Base-by-base conservation (phyloP, 53 echinoderm and acorn worm genomes). In the Pentamera pediparva region DNA sequence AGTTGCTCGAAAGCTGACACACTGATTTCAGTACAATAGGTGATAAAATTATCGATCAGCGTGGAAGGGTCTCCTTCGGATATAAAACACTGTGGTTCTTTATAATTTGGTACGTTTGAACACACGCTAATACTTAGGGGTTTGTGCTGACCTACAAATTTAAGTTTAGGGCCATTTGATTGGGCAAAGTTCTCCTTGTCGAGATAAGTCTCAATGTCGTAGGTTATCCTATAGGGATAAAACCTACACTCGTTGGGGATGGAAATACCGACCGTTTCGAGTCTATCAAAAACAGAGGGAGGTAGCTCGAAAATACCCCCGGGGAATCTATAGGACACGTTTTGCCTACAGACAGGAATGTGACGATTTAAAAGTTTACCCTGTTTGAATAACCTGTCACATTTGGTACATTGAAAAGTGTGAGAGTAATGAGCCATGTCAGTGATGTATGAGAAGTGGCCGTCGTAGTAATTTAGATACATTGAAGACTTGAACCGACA, bases 111-210 rank as follows among this genome's bases (percentile, higher is more conserved):
- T 4, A 85, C 80, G 26, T 85, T 85, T 26, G 79, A 77, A 3
- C 76, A 77, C 9, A 86, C 53, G 33, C 81, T 82, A n/a, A 52
- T 35, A 54, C 87, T 69, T 24, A 40, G 63, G 19, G 37, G 37
- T 21, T 36, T 62, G 39, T 62, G 63, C 20, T 62, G 63, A 6
- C 62, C 37, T 17, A 62, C n/a, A 21, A 35, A 62, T 35, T 62
- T 62, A 18, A 62, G 37, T 32, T 35, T 62, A 35, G 9, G 35
- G 37, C 0, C 37, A 35, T 62, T 62, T 13, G 35, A 62, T 5
- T 36, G 63, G 6, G 37, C 6, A 17, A 36, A 36, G 37, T 62
- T 24, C 63, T 29, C 63, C 18, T 33, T 35, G 24, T 62, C 63
- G 19, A 62, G 63, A 19, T 62, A 62, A 21, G 63, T 62, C 61